Percentiles rank a stretch among this genome's conserved stretches.
These are phyloP conservation scores for Aphis craccivora DNA, from an alignment of 1,140 invertebrate species.

Conservation along the genomic window DNA sequence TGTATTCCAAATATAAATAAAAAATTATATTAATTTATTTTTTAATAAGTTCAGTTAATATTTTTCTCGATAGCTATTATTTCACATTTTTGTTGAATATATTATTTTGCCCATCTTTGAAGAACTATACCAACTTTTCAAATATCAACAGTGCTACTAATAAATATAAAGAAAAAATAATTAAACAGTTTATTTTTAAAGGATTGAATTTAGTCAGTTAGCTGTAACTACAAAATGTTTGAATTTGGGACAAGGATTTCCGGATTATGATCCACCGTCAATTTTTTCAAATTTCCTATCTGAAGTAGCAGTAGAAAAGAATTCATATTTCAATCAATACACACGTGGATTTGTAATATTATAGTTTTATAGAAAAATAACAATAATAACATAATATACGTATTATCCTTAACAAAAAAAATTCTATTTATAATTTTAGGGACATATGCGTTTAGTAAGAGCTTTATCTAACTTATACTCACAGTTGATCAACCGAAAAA, in stretches of 20 bases:
- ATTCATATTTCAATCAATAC: constrained; percentile 90
- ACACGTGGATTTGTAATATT: constrained; percentile 82
- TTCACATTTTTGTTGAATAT: background rate
- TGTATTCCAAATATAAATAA: background rate
- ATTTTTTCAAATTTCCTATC: constrained; percentile 71
- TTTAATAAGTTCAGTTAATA: background rate
- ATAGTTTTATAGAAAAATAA: background rate
- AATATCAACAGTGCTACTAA: background rate
- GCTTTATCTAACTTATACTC: constrained; percentile 86
- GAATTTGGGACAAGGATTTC: constrained; percentile 98
- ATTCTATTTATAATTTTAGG: constrained; percentile 67
- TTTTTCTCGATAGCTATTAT: too few relatives aligned
- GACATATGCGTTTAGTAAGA: constrained; percentile 88
- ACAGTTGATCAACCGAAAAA: constrained; percentile 73
- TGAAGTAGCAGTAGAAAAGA: constrained; percentile 72
- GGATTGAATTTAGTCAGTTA: constrained; percentile 94
- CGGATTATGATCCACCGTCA: constrained; percentile 80
- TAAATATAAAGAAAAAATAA: background rate
- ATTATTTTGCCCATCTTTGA: too few relatives aligned
- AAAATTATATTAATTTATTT: background rate
- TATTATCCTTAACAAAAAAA: background rate
- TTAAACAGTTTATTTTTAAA: constrained; percentile 64
- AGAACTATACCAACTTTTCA: background rate
- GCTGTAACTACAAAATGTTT: constrained; percentile 87
- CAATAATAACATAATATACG: background rate